phyloP scores from a whole-genome alignment of 1,140 invertebrate species.

The Gerris buenoi region DNA sequence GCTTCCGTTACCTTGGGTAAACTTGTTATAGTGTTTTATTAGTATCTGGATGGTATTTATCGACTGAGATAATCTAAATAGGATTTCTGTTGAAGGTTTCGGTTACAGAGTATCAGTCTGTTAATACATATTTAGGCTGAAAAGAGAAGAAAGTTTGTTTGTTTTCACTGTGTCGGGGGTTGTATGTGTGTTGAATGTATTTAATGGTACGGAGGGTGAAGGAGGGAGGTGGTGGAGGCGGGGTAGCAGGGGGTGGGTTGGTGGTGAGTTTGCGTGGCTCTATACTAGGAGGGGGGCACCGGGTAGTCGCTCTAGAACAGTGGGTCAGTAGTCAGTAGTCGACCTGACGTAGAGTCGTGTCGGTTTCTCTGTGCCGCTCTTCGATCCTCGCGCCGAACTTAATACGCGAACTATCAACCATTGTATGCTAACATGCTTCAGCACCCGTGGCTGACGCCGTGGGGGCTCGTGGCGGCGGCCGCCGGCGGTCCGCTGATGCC shows the following conservation, averaged over 20 bases:
- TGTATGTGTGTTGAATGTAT: too few relatives aligned
- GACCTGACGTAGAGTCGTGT: neutral
- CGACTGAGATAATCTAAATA: too few relatives aligned
- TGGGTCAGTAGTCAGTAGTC: neutral
- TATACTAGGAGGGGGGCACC: neutral
- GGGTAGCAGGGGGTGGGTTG: neutral
- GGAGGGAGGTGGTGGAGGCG: neutral
- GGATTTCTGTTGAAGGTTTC: too few relatives aligned
- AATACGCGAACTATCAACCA: neutral
- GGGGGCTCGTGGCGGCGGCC: neutral
- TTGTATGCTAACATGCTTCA: neutral
- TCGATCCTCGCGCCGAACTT: neutral
- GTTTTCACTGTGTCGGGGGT: too few relatives aligned
- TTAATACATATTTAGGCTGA: too few relatives aligned
- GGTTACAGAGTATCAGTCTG: too few relatives aligned
- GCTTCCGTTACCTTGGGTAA: too few relatives aligned
- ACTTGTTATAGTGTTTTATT: too few relatives aligned
- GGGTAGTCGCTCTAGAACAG: neutral
- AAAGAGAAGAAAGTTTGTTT: too few relatives aligned
- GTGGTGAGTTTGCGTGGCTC: neutral
- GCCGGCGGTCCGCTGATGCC: neutral
- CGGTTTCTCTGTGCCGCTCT: neutral
- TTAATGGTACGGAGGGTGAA: neutral
- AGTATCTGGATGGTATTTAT: too few relatives aligned
- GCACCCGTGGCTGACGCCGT: neutral